Percentiles rank a stretch among this genome's conserved stretches.
These are phyloP conservation scores for Lepidurus couesii DNA, from an alignment of 1,140 invertebrate species.

Conservation along the genomic window DNA sequence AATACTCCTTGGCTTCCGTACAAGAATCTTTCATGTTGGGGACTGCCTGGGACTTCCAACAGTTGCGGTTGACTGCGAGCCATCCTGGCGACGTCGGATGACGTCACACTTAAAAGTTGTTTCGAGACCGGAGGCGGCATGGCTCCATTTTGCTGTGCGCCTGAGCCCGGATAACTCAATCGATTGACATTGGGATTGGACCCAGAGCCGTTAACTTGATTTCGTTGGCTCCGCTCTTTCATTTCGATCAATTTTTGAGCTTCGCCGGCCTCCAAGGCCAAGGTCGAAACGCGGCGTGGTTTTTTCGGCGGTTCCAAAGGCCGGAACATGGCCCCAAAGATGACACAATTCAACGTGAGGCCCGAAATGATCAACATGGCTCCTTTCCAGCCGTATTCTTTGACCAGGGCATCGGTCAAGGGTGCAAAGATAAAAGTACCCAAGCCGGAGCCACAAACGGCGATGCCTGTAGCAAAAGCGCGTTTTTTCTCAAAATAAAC, in stretches of 20 bases:
- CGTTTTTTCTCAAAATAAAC: constrained; percentile 88
- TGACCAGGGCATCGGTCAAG: constrained; percentile 60
- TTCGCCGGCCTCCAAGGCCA: constrained; percentile 33
- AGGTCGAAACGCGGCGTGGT: background rate
- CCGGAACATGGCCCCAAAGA: constrained; percentile 76
- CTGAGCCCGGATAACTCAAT: background rate
- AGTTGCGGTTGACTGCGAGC: constrained; percentile 39
- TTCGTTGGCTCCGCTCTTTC: background rate
- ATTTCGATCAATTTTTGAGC: constrained; percentile 28
- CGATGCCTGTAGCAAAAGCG: constrained; percentile 86
- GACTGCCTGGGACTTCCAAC: constrained; percentile 33
- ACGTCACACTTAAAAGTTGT: background rate
- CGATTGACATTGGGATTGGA: too few species aligned
- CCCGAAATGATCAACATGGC: constrained; percentile 73
- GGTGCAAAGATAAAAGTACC: constrained; percentile 80
- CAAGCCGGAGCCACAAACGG: constrained; percentile 86
- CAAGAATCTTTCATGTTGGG: constrained; percentile 23
- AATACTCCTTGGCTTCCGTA: constrained; percentile 38
- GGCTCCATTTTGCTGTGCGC: background rate
- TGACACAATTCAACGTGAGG: constrained; percentile 70
- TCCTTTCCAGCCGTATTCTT: constrained; percentile 60
- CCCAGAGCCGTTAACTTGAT: background rate
- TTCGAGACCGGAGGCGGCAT: background rate
- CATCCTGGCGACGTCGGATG: constrained; percentile 33
- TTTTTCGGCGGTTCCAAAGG: constrained; percentile 44